These are phyloP conservation scores for Atherinosoma microstoma DNA, from an alignment of 2,797 vertebrate genomes.

Conservation along the genomic window DNA sequence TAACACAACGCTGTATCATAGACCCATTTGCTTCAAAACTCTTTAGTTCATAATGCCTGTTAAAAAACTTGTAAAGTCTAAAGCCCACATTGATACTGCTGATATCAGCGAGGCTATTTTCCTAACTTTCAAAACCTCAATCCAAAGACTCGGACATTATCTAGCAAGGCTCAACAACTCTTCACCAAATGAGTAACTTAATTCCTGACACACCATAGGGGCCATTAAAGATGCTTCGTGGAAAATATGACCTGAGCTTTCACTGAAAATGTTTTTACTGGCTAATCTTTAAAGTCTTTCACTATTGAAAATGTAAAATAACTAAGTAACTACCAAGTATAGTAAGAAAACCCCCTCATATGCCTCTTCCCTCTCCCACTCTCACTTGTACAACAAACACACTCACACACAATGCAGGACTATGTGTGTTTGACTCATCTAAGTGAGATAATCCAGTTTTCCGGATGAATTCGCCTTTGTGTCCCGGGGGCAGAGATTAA, in stretches of 20 bases:
- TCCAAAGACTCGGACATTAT: neutral
- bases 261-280: neutral
- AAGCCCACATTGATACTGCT: neutral
- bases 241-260: neutral
- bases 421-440: slow-evolving; percentile 88
- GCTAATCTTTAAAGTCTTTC: neutral
- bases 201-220: neutral
- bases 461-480: slow-evolving; percentile 92
- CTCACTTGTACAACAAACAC: slow-evolving; percentile 38
- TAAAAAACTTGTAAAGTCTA: slow-evolving; percentile 2
- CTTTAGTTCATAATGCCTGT: neutral
- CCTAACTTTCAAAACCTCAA: neutral
- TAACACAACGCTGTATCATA: neutral
- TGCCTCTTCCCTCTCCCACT: slow-evolving; percentile 33
- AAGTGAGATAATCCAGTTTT: slow-evolving; percentile 97
- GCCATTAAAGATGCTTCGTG: neutral
- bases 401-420: slow-evolving; percentile 65
- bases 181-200: neutral
- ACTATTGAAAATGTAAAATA: slow-evolving; percentile 27
- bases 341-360: slow-evolving; percentile 27
- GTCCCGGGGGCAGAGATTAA: slow-evolving; percentile 92
- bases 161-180: slow-evolving; percentile 2
- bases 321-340: slow-evolving; percentile 26
- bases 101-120: neutral
- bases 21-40: neutral